Evolutionary conservation across 2,888 invertebrate genomes (phyloP), one percentile per base, ranked within the genome.

Genomic region (Pseudoips prasinana): DNA sequence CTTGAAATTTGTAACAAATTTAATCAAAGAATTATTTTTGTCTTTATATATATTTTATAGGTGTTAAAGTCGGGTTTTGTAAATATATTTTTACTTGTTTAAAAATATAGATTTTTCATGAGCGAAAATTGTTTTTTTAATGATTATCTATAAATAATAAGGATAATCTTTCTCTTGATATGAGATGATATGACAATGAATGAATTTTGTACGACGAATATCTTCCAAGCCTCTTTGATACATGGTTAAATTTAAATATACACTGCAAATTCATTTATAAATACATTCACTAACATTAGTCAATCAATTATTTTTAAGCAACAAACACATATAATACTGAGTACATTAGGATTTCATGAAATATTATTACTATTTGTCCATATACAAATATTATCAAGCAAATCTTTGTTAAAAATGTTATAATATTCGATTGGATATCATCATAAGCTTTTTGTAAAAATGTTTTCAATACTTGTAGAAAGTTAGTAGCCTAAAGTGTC

Each of bases 101-200:
- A n/a, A n/a, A n/a, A n/a, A n/a, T n/a, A n/a, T n/a, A n/a, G n/a
- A n/a, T n/a, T n/a, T n/a, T n/a, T n/a, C n/a, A n/a, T n/a, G n/a
- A n/a, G n/a, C n/a, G n/a, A n/a, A n/a, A n/a, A n/a, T n/a, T n/a
- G n/a, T n/a, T n/a, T n/a, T n/a, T n/a, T n/a, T 22, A n/a, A 10
- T 22, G 8, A 39, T 43, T 45, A 11, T 42, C 36, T 49, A 29
- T 44, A 47, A 55, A 48, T 52, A 48, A 45, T 14, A 54, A 64
- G 51, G 50, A 61, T 60, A 48, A 53, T 52, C 22, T 45, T 51
- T 56, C 46, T 48, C 22, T 20, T 57, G 81, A 85, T 84, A 86
- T 86, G 85, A 74, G 47, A 77, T 82, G 87, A 90, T 88, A 87
- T 79, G 89, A 79, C 60, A 58, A 79, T 87, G 83, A 80, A 80